Evolutionary conservation across 2,113 vertebrate species (phyloP), one percentile per base, ranked within the genome.

Genomic region (Chunga burmeisteri): DNA sequence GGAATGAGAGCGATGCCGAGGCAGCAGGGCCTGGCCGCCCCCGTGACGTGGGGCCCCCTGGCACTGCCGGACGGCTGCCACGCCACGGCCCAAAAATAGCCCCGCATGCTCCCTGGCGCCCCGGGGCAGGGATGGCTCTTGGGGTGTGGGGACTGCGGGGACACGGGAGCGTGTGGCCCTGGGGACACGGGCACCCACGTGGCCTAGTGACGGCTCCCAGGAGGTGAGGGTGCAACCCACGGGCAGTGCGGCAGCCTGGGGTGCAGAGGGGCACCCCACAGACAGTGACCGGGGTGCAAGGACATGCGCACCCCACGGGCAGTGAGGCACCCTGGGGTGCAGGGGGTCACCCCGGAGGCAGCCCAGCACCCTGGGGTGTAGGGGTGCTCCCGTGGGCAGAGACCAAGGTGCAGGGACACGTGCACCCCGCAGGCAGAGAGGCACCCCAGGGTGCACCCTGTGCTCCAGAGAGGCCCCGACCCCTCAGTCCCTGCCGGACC

Each of bases 81-180:
- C 62, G 36, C 59, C 59, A 38, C 13, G 21, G 72, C 78, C 94
- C 91, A 84, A 96, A 96, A 94, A 95, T 95, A 96, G 86, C 59
- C 44, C 88, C 23, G 50, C 0, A 22, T 8, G 19, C 34, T 65
- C 19, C 63, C 46, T 23, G 36, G 80, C 38, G 29, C n/a, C 56
- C 67, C 6, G 71, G 13, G 8, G 61, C 70, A 11, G 83, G 55
- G 75, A 20, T 13, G 1, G 86, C 42, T 50, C 58, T 27, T 3
- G 53, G 56, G 16, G 4, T 18, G 29, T 3, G 52, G 19, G 55
- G 66, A 5, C 21, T 15, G 25, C 1, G 58, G 55, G 68, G n/a
- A 13, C 52, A 11, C 1, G 5, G 49, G 22, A 5, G 40, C 2
- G 34, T 4, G 2, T 2, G 13, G 47, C 4, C 44, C 7, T 10